A percentile compares a stretch with the other conserved stretches of the same genome.
Evolutionary conservation across 2,888 invertebrate species (phyloP).

Genomic region (Halocaridina rubra): DNA sequence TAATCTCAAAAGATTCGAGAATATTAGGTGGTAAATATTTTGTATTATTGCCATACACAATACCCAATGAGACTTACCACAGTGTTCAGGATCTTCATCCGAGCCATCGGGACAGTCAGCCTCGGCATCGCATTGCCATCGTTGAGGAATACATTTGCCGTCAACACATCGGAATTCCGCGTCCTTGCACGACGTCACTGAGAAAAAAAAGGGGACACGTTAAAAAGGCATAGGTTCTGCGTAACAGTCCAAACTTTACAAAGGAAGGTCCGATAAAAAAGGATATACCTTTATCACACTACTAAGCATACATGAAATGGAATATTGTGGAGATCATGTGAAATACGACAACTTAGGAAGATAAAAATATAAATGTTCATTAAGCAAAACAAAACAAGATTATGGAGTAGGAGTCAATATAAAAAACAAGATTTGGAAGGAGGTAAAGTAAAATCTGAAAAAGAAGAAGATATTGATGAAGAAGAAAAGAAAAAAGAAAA

Average conservation of each 20-base stretch:
- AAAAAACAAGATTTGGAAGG: neutral
- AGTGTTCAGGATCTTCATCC: conserved; percentile 74
- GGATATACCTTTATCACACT: neutral
- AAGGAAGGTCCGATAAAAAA: neutral
- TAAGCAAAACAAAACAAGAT: too few relatives aligned
- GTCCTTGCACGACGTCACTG: conserved; percentile 74
- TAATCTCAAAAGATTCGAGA: neutral
- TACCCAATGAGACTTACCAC: conserved; percentile 21
- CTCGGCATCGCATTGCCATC: conserved; percentile 94
- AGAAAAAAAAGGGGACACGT: neutral
- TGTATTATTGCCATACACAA: too few relatives aligned
- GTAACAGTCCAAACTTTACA: neutral
- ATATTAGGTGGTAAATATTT: too few relatives aligned
- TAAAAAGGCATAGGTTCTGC: neutral
- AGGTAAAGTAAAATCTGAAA: too few relatives aligned
- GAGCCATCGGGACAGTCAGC: conserved; percentile 89
- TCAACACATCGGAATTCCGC: conserved; percentile 23
- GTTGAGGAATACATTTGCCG: conserved; percentile 83
- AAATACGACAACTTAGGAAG: neutral
- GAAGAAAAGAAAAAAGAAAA: neutral
- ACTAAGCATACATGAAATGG: neutral
- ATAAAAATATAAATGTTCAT: neutral
- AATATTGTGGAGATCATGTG: too few relatives aligned
- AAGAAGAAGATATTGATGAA: neutral
- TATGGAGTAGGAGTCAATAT: neutral